Evolutionary conservation across 2,888 invertebrate genomes (phyloP), one percentile per base, ranked within the genome.

Genomic region (Tachystola acroxantha): DNA sequence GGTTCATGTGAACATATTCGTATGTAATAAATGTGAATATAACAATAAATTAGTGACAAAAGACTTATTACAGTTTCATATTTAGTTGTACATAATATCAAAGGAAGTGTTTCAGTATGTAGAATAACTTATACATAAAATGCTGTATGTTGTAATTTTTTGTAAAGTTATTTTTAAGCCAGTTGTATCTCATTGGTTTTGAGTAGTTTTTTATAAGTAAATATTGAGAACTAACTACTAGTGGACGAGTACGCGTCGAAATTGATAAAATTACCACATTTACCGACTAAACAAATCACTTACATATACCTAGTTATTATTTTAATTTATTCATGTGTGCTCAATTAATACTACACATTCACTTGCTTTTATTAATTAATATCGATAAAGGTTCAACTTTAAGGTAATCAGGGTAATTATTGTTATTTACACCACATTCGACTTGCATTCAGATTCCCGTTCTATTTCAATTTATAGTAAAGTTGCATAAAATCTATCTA

Each of bases 201-300:
- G 65, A 60, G 86, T 85, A 86, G 86, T 82, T 86, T 86, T 86
- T 85, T 80, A 85, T 85, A 85, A 82, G 79, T 81, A 75, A 80
- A 75, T 72, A 80, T 80, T 75, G 64, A 76, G 69, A 73, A 69
- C 48, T 67, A 66, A 64, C 68, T 54, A 60, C 53, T 57, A 57
- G 64, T 70, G 81, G 81, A 74, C 77, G 78, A 75, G 81, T 80
- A 73, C 68, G 24, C 1, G 6, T 24, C 16, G 16, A 6, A 4
- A 16, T 24, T n/a, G 9, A 24, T 24, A 9, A 24, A 24, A 4
- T 7, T 7, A n/a, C 4, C 24, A 24, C n/a, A 24, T 2, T 24
- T 24, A 16, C 6, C 6, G 6, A 6, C 16, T 16, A 3, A 16
- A 16, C 16, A 16, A 16, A 16, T n/a, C n/a, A n/a, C n/a, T n/a